These are phyloP conservation scores for Oceanodroma tethys DNA, from an alignment of 2,113 vertebrate species.

Conservation along the genomic window DNA sequence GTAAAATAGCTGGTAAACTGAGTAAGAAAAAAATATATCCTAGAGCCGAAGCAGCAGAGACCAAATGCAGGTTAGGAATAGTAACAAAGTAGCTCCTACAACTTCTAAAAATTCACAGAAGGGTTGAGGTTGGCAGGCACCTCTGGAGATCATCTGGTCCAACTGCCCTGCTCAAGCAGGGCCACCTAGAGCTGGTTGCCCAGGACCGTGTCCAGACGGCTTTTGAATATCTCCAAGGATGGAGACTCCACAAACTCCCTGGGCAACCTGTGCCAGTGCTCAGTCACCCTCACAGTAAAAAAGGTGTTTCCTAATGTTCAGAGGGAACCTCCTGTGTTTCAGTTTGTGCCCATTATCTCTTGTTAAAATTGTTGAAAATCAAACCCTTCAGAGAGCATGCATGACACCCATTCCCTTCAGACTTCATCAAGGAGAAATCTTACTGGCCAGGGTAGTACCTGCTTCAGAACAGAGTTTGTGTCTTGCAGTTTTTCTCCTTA, in stretches of 20 bases:
- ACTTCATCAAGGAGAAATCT: not conserved
- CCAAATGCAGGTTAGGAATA: not conserved
- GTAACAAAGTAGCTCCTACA: not conserved
- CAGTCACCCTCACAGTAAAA: not conserved
- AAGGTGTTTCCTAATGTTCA: not conserved
- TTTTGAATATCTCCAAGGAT: not conserved
- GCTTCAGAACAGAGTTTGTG: not conserved
- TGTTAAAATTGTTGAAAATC: not conserved
- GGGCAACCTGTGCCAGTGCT: not conserved
- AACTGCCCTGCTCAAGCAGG: not conserved
- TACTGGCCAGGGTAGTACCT: not conserved
- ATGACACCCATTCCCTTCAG: not conserved
- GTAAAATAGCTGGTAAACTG: not conserved
- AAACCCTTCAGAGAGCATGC: not conserved
- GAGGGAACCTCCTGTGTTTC: not conserved
- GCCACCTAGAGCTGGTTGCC: not conserved
- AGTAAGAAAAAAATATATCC: not conserved
- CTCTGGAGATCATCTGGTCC: not conserved
- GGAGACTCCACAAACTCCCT: not conserved
- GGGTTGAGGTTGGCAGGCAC: not conserved
- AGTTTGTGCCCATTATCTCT: not conserved
- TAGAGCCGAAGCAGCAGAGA: not conserved
- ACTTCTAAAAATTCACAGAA: not conserved
- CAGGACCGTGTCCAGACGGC: rapidly evolving
- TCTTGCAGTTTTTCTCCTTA: not conserved